Conservation (phyloP, 2,797 vertebrate species). For the Enteromius afrohamiltoni region DNA sequence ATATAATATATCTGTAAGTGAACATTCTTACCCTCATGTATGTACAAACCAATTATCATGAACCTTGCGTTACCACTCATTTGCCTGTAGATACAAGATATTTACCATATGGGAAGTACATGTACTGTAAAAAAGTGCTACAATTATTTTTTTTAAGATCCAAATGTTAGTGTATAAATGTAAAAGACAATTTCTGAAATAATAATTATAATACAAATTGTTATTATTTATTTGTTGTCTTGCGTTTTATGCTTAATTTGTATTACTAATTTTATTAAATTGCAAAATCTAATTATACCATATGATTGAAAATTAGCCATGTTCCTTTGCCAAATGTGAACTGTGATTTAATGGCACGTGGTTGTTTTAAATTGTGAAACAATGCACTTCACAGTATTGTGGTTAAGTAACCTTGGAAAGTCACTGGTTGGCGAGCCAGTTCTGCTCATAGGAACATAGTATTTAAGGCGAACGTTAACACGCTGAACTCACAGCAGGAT, state of each 20-base stretch:
- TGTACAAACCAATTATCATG: no score
- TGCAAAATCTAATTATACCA: not conserved
- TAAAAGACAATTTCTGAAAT: not conserved
- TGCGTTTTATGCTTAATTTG: not conserved
- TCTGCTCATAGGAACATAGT: not conserved
- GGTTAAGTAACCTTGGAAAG: slow-evolving; percentile 66
- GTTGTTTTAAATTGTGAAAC: slow-evolving; percentile 66
- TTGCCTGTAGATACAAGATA: no score
- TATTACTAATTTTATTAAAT: not conserved
- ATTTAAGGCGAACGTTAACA: slow-evolving; percentile 47
- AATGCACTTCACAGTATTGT: slow-evolving; percentile 51
- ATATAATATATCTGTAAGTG: no score
- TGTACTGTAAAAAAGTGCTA: no score
- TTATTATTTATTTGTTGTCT: not conserved
- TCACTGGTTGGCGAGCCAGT: slow-evolving; percentile 17
- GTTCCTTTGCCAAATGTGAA: not conserved
- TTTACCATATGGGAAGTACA: no score
- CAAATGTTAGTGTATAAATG: not conserved
- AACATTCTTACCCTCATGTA: no score
- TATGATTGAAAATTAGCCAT: not conserved
- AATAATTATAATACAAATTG: not conserved
- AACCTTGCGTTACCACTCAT: no score
- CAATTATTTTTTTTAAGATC: no score
- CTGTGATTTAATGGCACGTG: not conserved
- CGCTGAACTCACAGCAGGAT: not conserved